These are phyloP conservation scores for Thecocarcelia acutangulata DNA, from an alignment of 2,888 invertebrate species.

Conservation along the genomic window DNA sequence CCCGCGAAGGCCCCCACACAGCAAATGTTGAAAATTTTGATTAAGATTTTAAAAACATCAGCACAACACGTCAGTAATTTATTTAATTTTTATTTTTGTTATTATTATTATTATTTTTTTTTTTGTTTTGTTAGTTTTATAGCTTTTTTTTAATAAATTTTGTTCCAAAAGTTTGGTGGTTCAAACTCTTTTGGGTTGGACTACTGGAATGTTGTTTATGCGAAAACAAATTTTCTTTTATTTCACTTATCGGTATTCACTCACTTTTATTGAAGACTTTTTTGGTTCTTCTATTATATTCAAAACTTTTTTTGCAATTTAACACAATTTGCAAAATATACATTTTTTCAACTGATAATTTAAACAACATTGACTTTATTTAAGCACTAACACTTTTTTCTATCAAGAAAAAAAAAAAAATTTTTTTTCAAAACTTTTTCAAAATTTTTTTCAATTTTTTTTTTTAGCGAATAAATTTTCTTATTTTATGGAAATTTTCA, in stretches of 20 bases:
- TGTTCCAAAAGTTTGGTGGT: neutral
- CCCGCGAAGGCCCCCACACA: constrained; percentile 77
- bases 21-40: constrained; percentile 68
- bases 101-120: neutral
- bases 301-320: constrained; percentile 33
- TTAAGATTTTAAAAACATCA: constrained; percentile 70
- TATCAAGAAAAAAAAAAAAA: no score
- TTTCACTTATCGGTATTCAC: constrained; percentile 44
- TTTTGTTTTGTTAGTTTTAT: constrained; percentile 2
- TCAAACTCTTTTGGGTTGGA: neutral
- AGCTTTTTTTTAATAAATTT: neutral
- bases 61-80: constrained; percentile 69
- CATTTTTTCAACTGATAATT: constrained; percentile 17
- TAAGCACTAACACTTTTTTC: constrained; percentile 14
- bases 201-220: constrained; percentile 59
- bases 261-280: constrained; percentile 37
- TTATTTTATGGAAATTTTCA: constrained; percentile 66
- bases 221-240: constrained; percentile 24
- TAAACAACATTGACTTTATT: constrained; percentile 43
- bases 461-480: constrained; percentile 58
- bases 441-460: constrained; percentile 44
- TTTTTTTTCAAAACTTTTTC: constrained; percentile 4
- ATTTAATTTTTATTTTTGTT: constrained; percentile 6
- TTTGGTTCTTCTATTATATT: neutral
- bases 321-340: constrained; percentile 18